A percentile compares a stretch with the other conserved stretches of the same genome.
These are phyloP conservation scores for Subacronicta megacephala DNA, from an alignment of 2,888 invertebrate genomes.

Conservation along the genomic window DNA sequence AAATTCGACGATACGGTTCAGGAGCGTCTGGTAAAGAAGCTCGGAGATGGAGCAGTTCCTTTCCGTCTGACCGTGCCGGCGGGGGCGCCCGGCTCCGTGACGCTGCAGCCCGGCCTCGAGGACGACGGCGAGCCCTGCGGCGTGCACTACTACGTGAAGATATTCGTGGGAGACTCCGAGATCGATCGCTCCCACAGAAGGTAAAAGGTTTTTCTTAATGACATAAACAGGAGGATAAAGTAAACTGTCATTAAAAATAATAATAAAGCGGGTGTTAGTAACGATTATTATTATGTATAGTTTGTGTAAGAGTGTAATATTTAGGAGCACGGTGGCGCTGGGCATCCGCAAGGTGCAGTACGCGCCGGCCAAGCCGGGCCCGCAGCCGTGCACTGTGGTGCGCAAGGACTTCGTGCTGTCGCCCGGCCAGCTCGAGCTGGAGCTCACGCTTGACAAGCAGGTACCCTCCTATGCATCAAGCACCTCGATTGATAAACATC, in stretches of 20 bases:
- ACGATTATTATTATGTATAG: no score
- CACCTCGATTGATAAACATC: no score
- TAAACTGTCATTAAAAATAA: no score
- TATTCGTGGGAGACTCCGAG: constrained; percentile 95
- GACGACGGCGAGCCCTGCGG: constrained; percentile 97
- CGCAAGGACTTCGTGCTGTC: constrained; percentile 98
- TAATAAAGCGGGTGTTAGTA: no score
- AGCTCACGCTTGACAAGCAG: constrained; percentile 98
- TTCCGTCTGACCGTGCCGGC: constrained; percentile 95
- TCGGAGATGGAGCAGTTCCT: constrained; percentile 95
- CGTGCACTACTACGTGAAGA: constrained; percentile 97
- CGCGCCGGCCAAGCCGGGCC: constrained; percentile 96
- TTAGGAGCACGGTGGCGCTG: constrained; percentile 95
- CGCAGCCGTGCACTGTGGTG: constrained; percentile 98
- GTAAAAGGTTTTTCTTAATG: no score
- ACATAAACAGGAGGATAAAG: no score
- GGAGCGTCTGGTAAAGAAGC: constrained; percentile 95
- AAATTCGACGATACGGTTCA: no score
- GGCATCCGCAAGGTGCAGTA: constrained; percentile 97
- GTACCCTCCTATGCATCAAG: constrained; percentile 62
- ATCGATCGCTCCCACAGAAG: constrained; percentile 94
- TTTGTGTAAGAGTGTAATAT: not conserved
- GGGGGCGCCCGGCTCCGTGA: constrained; percentile 97
- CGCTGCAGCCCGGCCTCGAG: constrained; percentile 95
- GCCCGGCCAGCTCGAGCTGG: constrained; percentile 97